Conservation (phyloP, 2,797 vertebrate genomes). For the Hydrophis major region DNA sequence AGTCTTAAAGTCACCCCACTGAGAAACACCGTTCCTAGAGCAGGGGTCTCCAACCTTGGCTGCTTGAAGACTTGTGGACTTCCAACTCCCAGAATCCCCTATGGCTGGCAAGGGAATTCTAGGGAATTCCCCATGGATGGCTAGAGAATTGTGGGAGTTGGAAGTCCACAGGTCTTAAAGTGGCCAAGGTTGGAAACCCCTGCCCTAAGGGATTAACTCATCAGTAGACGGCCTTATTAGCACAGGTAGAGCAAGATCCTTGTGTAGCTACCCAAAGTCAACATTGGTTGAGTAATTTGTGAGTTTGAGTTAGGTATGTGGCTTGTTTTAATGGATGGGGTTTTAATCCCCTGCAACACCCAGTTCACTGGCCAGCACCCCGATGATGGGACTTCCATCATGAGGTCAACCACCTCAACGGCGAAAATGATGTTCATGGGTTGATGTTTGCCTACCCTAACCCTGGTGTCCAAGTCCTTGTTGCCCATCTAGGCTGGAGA, state of each 20-base stretch:
- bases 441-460: background rate
- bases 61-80: too few relatives aligned
- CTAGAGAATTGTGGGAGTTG: background rate
- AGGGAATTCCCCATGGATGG: too few relatives aligned
- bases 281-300: background rate
- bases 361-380: background rate
- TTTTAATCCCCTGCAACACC: background rate
- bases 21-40: background rate
- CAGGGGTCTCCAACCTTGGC: too few relatives aligned
- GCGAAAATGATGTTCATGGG: background rate
- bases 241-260: background rate
- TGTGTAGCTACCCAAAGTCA: background rate
- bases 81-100: too few relatives aligned
- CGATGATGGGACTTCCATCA: background rate
- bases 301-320: background rate
- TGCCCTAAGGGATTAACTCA: background rate
- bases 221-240: background rate
- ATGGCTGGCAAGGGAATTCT: too few relatives aligned
- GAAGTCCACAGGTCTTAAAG: background rate
- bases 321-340: background rate
- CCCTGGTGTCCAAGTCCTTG: background rate
- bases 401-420: background rate
- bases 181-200: background rate
- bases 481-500: background rate
- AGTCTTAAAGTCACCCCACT: background rate